Percentiles rank a stretch among this genome's conserved stretches.
Conservation (phyloP, 2,888 invertebrate species). For the Drosophila siamana region DNA sequence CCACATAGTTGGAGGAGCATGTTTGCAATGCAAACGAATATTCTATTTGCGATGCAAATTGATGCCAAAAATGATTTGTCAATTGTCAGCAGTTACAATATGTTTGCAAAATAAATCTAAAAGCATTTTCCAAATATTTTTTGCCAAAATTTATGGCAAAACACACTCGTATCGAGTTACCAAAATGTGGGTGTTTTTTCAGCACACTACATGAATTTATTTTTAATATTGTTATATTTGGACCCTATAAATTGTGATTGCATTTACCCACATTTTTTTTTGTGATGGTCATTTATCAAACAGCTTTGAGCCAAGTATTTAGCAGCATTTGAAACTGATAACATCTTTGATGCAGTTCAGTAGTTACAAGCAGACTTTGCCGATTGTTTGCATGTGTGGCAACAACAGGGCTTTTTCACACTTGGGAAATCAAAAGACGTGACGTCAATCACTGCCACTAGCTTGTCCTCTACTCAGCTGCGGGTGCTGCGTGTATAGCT, state of each 20-base stretch:
- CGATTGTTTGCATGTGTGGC: conserved; percentile 7
- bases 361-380: neutral
- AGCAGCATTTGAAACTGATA: conserved; percentile 1
- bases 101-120: conserved; percentile 13
- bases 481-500: conserved; percentile 21
- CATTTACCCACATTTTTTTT: neutral
- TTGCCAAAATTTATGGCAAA: neutral
- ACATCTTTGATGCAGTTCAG: conserved; percentile 5
- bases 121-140: conserved; percentile 8
- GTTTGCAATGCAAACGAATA: conserved; percentile 31
- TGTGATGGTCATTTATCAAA: neutral
- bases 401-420: conserved; percentile 43
- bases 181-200: neutral
- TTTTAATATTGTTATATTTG: conserved; percentile 12
- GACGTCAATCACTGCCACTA: conserved; percentile 47
- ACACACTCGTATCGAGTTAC: neutral
- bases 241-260: neutral
- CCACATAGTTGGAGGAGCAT: neutral
- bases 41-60: conserved; percentile 30
- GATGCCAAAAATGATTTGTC: conserved; percentile 40
- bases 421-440: conserved; percentile 76
- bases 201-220: neutral
- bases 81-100: conserved; percentile 13
- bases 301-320: neutral
- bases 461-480: conserved; percentile 23